phyloP scores from a whole-genome alignment of 2,113 vertebrate genomes.

The Phrynocephalus versicolor region DNA sequence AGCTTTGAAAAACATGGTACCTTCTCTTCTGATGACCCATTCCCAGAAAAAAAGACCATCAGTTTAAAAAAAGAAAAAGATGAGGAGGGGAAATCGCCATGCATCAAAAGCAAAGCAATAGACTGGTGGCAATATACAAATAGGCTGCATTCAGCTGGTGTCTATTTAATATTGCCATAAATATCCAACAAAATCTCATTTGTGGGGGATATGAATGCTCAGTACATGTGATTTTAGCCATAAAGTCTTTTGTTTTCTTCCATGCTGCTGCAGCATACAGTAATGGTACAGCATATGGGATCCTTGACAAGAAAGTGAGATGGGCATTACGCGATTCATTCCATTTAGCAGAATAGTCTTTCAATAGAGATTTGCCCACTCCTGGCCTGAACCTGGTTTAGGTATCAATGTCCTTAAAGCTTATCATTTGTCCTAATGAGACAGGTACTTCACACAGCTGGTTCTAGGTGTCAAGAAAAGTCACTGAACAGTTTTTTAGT shows the following conservation, averaged over 20 bases:
- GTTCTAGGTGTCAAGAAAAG: background rate
- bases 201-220: conserved; percentile 50
- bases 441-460: background rate
- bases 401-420: background rate
- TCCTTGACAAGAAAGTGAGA: background rate
- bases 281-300: background rate
- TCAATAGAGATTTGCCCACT: background rate
- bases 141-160: conserved; percentile 50
- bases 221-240: conserved; percentile 1
- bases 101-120: conserved; percentile 47
- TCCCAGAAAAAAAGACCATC: conserved; percentile 61
- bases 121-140: conserved; percentile 55
- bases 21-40: conserved; percentile 54
- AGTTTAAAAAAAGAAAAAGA: conserved; percentile 47
- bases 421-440: background rate
- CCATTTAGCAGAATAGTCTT: rapidly evolving
- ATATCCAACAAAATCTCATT: conserved; percentile 39
- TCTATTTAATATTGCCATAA: conserved; percentile 55
- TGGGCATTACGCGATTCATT: background rate
- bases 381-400: background rate
- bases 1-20: conserved; percentile 32
- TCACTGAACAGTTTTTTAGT: background rate
- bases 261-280: background rate
- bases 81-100: conserved; percentile 8
- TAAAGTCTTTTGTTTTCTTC: conserved; percentile 19